These are phyloP conservation scores for Temnothorax ravouxi DNA, from an alignment of 2,888 invertebrate genomes.

Conservation along the genomic window DNA sequence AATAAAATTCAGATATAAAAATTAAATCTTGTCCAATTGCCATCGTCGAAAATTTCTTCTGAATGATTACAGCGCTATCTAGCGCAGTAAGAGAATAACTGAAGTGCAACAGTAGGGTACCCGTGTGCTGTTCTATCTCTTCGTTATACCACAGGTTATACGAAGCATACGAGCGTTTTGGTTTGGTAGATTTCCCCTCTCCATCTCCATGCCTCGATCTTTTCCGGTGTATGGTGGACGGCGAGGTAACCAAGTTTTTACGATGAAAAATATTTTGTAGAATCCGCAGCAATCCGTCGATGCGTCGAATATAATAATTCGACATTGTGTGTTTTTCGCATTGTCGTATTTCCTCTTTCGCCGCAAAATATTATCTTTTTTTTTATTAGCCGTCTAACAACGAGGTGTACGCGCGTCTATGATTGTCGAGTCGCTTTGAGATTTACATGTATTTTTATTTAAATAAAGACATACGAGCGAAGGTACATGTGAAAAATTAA, in stretches of 20 bases:
- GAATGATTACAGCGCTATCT: neutral
- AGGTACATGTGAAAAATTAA: neutral
- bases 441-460: neutral
- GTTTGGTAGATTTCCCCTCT: slow-evolving; percentile 41
- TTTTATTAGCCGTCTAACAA: neutral
- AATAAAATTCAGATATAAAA: neutral
- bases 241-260: slow-evolving; percentile 79
- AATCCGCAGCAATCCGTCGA: slow-evolving; percentile 78
- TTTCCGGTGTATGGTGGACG: slow-evolving; percentile 81
- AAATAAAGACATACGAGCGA: neutral
- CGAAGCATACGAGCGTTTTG: neutral
- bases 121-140: slow-evolving; percentile 33
- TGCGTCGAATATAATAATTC: slow-evolving; percentile 30
- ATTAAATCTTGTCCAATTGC: neutral
- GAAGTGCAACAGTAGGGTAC: neutral
- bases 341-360: slow-evolving; percentile 24
- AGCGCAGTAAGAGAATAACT: neutral
- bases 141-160: neutral
- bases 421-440: slow-evolving; percentile 29
- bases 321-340: slow-evolving; percentile 19
- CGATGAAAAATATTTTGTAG: slow-evolving; percentile 56
- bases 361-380: slow-evolving; percentile 70
- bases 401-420: slow-evolving; percentile 60
- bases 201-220: slow-evolving; percentile 62
- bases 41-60: neutral